Percentiles rank a stretch among this genome's conserved stretches.
phyloP scores from a whole-genome alignment of 2,888 invertebrate species.

The Zeuzera pyrina region DNA sequence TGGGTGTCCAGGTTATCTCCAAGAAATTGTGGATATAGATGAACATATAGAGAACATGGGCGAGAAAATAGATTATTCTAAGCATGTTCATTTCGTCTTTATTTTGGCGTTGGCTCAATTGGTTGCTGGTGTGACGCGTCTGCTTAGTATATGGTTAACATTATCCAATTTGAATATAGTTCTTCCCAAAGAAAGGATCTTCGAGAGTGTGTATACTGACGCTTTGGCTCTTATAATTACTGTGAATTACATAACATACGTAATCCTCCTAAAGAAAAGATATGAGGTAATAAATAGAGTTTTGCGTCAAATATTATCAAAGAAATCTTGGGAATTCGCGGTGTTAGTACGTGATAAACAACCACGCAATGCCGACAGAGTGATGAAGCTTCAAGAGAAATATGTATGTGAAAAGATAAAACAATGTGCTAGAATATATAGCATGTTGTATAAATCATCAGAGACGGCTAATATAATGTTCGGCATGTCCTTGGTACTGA shows the following conservation, averaged over 20 bases:
- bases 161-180: constrained; percentile 21
- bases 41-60: constrained; percentile 28
- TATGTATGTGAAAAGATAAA: constrained; percentile 35
- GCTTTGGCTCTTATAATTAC: constrained; percentile 28
- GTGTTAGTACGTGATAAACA: constrained; percentile 25
- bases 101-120: constrained; percentile 23
- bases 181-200: constrained; percentile 35
- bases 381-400: constrained; percentile 28
- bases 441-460: constrained; percentile 29
- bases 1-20: constrained; percentile 21
- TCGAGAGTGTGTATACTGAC: constrained; percentile 34
- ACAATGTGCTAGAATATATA: constrained; percentile 34
- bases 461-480: constrained; percentile 26
- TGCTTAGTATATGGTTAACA: constrained; percentile 30
- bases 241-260: constrained; percentile 29
- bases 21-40: constrained; percentile 33
- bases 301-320: constrained; percentile 26
- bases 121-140: constrained; percentile 22
- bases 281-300: constrained; percentile 36
- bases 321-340: constrained; percentile 29
- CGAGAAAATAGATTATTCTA: constrained; percentile 27
- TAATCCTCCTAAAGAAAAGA: constrained; percentile 28
- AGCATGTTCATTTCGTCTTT: constrained; percentile 21
- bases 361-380: constrained; percentile 20
- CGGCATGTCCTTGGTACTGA: constrained; percentile 32